Conservation (phyloP, 2,888 invertebrate species). For the Pedicia rivosa region DNA sequence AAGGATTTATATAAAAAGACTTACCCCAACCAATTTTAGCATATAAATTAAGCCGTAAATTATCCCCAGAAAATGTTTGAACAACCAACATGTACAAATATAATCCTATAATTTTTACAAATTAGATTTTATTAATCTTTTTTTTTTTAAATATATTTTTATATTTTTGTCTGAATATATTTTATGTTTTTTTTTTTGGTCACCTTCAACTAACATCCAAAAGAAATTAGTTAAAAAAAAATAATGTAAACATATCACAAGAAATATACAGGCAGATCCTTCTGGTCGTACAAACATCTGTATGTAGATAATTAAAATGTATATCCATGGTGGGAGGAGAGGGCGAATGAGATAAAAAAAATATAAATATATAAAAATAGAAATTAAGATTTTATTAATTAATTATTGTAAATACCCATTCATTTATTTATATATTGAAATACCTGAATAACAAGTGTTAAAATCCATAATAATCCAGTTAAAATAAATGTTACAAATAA, state of each 20-base stretch:
- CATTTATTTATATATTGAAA: too few species aligned
- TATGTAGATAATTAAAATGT: neutral
- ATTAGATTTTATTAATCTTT: neutral
- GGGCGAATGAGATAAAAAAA: neutral
- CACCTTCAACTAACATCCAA: constrained; percentile 98
- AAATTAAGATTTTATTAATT: too few species aligned
- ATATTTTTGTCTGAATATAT: too few species aligned
- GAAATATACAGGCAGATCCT: constrained; percentile 43
- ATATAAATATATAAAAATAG: too few species aligned
- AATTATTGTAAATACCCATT: too few species aligned
- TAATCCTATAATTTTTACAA: constrained; percentile 37
- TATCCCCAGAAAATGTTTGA: constrained; percentile 72
- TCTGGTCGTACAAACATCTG: constrained; percentile 3
- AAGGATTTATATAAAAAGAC: constrained; percentile 24
- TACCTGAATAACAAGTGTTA: constrained; percentile 64
- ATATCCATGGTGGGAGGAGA: neutral
- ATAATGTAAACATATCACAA: constrained; percentile 72
- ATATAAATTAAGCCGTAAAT: constrained; percentile 67
- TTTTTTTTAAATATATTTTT: constrained; percentile 2
- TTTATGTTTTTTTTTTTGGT: constrained; percentile 13
- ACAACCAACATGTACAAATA: constrained; percentile 79
- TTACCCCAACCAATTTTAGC: constrained; percentile 79
- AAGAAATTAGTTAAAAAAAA: constrained; percentile 90
- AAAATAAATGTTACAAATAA: constrained; percentile 84
- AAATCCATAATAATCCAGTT: constrained; percentile 79